Base-by-base conservation (phyloP, 2,888 invertebrate genomes). In the Chouioia cunea region DNA sequence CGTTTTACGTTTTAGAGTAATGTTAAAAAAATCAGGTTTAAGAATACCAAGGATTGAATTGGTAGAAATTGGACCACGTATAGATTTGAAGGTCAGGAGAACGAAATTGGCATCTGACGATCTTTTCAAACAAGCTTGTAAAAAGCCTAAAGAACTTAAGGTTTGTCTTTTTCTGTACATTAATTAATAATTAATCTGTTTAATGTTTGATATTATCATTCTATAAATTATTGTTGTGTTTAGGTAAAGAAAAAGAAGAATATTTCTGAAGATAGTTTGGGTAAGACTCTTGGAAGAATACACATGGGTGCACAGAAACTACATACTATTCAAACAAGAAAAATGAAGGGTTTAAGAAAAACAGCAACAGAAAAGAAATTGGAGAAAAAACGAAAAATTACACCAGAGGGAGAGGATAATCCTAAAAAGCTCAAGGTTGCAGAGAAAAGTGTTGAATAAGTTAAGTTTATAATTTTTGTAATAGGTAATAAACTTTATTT, bases 301-400 rank as follows among this genome's bases (percentile, higher is more conserved):
- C 99, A 99, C 86, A 90, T 99, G 88, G 94, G 95, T 76, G 92
- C 92, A 79, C 99, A 99, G 82, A 92, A 96, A 79, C 89, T 97
- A 44, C 88, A 90, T 64, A 92, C 91, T 76, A 87, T 98, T 74
- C 97, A 97, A 84, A 96, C 96, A 2, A 90, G 96, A 73, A 96
- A 96, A 85, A 93, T 96, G 90, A 96, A 96, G 86, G 97, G 95
- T 48, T 87, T 97, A 62, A 92, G 91, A 79, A 94, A 94, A 84
- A 90, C 92, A 0, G 85, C 90, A 0, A 89, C 90, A 71, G 93
- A 94, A 79, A 90, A 87, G 77, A 92, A 91, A 77, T 85, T 88
- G 18, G 88, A 89, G 78, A 85, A 88, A 12, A 85, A 88, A 67
- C 88, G 89, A 75, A 90, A 89, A 77, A 89, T 88, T 79, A 72